These are phyloP conservation scores for Zosterops borbonicus DNA, from an alignment of 2,113 vertebrate species.

Conservation along the genomic window DNA sequence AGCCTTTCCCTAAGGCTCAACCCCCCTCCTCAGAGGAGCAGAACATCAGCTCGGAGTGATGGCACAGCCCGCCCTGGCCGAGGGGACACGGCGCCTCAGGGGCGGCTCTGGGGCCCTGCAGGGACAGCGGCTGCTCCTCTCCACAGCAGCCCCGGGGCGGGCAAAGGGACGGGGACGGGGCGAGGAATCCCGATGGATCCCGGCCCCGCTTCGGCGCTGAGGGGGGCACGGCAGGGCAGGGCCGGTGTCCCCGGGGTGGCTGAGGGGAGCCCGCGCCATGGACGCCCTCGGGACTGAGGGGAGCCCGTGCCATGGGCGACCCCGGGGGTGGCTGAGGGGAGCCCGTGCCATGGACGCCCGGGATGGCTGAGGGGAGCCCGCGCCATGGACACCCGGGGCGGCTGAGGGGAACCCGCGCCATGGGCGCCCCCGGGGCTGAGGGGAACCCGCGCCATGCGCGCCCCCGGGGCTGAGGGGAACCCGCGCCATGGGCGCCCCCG, in stretches of 20 bases:
- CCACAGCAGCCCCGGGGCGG: not conserved
- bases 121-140: not conserved
- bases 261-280: not conserved
- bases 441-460: too few relatives aligned
- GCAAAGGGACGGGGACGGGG: too few relatives aligned
- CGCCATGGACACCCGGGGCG: too few relatives aligned
- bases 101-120: fast-evolving
- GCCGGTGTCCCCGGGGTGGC: not conserved
- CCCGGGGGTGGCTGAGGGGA: too few relatives aligned
- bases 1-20: not conserved
- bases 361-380: too few relatives aligned
- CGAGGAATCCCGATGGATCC: fast-evolving
- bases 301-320: too few relatives aligned
- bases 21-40: not conserved
- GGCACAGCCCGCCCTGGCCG: not conserved
- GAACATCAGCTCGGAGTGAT: fast-evolving
- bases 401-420: too few relatives aligned
- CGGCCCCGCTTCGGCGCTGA: not conserved
- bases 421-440: too few relatives aligned
- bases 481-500: too few relatives aligned
- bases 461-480: too few relatives aligned
- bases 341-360: too few relatives aligned
- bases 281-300: too few relatives aligned
- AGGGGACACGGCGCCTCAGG: not conserved
- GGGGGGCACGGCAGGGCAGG: not conserved